phyloP scores from a whole-genome alignment of 2,797 vertebrate species.

The Cirrhinus mrigala region DNA sequence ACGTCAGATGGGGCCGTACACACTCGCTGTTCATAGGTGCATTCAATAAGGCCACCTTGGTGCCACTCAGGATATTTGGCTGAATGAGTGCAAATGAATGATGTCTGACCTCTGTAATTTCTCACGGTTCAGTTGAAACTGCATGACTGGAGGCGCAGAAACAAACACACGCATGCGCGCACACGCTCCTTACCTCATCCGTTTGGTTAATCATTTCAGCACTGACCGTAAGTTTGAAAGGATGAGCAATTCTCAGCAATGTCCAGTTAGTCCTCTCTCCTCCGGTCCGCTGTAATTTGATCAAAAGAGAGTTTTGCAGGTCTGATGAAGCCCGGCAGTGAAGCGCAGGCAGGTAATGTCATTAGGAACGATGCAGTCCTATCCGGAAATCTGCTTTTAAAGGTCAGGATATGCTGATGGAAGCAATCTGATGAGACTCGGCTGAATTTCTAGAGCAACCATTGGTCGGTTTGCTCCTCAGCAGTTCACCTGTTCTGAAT shows the following conservation, averaged over 20 bases:
- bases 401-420: constrained; percentile 15
- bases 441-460: neutral
- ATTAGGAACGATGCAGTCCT: constrained; percentile 19
- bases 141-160: constrained; percentile 5
- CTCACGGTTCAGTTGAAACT: constrained; percentile 3
- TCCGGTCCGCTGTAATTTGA: neutral
- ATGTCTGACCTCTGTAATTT: constrained; percentile 18
- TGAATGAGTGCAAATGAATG: constrained; percentile 9
- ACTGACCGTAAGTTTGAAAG: neutral
- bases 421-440: neutral
- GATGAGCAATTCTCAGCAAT: constrained; percentile 2
- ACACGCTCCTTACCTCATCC: constrained; percentile 8
- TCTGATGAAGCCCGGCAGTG: constrained; percentile 27
- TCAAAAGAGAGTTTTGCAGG: constrained; percentile 33
- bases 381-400: neutral
- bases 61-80: neutral
- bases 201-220: constrained; percentile 35
- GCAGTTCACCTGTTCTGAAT: neutral
- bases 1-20: neutral
- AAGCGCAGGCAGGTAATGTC: constrained; percentile 38
- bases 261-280: constrained; percentile 28
- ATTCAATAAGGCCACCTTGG: neutral
- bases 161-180: neutral
- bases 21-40: neutral
- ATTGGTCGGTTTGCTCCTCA: neutral